Conservation (phyloP, 2,888 invertebrate species). For the Diaprepes abbreviatus region DNA sequence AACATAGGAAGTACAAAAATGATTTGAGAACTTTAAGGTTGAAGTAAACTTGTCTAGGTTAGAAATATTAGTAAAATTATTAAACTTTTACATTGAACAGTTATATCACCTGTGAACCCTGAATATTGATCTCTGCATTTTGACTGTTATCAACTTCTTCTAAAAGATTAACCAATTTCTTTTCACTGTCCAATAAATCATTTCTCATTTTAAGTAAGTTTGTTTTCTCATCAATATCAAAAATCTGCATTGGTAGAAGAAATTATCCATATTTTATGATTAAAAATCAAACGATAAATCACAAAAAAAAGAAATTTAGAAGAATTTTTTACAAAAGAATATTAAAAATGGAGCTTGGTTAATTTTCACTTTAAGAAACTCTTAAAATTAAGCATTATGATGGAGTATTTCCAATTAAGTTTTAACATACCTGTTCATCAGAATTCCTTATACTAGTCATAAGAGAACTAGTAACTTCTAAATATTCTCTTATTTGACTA, state of each 20-base stretch:
- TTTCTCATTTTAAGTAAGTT: conserved; percentile 77
- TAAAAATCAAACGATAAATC: too few species aligned
- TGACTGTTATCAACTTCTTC: conserved; percentile 60
- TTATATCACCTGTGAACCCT: conserved; percentile 46
- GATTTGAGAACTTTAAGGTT: too few species aligned
- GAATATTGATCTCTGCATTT: conserved; percentile 29
- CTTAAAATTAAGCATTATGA: too few species aligned
- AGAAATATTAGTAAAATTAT: neutral
- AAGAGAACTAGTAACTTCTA: conserved; percentile 77
- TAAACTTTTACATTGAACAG: neutral
- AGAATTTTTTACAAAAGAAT: too few species aligned
- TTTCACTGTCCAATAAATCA: conserved; percentile 79
- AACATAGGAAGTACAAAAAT: too few species aligned
- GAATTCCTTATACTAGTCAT: conserved; percentile 77
- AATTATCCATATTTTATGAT: neutral
- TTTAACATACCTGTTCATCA: conserved; percentile 75
- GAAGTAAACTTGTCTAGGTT: too few species aligned
- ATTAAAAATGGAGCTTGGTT: too few species aligned
- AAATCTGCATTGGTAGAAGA: conserved; percentile 45
- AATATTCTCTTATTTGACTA: conserved; percentile 80
- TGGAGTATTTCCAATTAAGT: too few species aligned
- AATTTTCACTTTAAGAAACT: too few species aligned
- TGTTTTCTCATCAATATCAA: conserved; percentile 66
- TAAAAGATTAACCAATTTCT: conserved; percentile 74
- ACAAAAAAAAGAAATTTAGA: too few species aligned